Evolutionary conservation across 37 sponge, comb jelly and placozoan species (phyloP).

Genomic region (Agelas oroides): DNA sequence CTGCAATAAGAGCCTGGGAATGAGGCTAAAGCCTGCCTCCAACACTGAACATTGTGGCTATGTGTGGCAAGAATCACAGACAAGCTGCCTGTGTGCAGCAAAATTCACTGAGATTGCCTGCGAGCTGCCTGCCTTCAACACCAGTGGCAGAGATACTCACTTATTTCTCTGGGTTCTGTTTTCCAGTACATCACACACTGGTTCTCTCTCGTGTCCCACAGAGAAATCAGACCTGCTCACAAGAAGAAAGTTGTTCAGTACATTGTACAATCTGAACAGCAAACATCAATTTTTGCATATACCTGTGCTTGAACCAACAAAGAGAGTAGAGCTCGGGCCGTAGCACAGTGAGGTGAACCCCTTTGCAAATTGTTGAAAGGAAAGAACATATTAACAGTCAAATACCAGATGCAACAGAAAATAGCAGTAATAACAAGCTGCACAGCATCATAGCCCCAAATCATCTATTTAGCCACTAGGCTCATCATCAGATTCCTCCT

Average conservation of each 20-base stretch:
- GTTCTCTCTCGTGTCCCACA: slow-evolving; percentile 76
- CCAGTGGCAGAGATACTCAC: not conserved
- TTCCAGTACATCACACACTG: slow-evolving; percentile 82
- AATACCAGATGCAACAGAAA: too few species aligned
- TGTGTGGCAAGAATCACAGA: not conserved
- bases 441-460: not conserved
- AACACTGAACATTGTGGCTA: slow-evolving; percentile 38
- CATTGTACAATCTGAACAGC: not conserved
- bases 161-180: slow-evolving; percentile 64
- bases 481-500: too few species aligned
- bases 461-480: too few species aligned
- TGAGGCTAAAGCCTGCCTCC: slow-evolving; percentile 29
- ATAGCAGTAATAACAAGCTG: too few species aligned
- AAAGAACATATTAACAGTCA: too few species aligned
- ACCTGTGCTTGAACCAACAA: slow-evolving; percentile 69
- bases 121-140: too few species aligned
- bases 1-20: too few species aligned
- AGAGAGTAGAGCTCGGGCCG: slow-evolving; percentile 46
- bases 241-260: not conserved
- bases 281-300: too few species aligned
- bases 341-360: slow-evolving; percentile 74
- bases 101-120: too few species aligned
- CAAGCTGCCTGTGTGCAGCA: too few species aligned
- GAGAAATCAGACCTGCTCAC: slow-evolving; percentile 64
- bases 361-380: not conserved